Evolutionary conservation across 2,888 invertebrate genomes (phyloP).

Genomic region (Troides helena): DNA sequence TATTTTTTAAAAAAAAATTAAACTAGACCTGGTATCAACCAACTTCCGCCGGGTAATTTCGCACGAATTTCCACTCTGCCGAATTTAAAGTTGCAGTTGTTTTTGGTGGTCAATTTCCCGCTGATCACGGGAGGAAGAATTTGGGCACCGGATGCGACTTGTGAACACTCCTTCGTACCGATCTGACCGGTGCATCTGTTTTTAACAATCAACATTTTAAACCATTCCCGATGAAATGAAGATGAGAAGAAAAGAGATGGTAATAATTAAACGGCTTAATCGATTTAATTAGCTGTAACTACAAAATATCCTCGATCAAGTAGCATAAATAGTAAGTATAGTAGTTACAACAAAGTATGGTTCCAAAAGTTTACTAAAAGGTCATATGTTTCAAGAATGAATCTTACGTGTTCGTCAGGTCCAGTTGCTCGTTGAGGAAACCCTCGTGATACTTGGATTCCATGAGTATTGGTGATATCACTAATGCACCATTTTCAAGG

Average conservation of each 20-base stretch:
- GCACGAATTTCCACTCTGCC: slow-evolving; percentile 86
- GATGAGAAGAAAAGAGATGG: no score
- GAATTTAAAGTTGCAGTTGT: slow-evolving; percentile 84
- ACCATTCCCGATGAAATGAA: no score
- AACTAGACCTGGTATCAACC: slow-evolving; percentile 85
- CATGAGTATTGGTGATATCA: slow-evolving; percentile 80
- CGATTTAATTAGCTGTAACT: no score
- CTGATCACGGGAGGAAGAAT: slow-evolving; percentile 86
- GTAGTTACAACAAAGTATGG: no score
- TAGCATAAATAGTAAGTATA: no score
- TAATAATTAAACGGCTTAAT: no score
- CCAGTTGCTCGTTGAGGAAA: slow-evolving; percentile 65
- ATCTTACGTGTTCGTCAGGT: slow-evolving; percentile 56
- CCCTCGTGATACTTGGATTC: slow-evolving; percentile 71
- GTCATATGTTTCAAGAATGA: not conserved
- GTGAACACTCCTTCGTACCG: slow-evolving; percentile 68
- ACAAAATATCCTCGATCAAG: no score
- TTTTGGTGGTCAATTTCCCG: slow-evolving; percentile 82
- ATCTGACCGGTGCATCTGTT: slow-evolving; percentile 74
- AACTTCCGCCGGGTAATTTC: slow-evolving; percentile 86
- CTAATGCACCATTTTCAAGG: slow-evolving; percentile 75
- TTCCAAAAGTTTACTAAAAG: no score
- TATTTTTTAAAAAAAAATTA: no score
- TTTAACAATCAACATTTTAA: not conserved
- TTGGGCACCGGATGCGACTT: slow-evolving; percentile 68